Conservation (phyloP, 2,888 invertebrate species). For the Glyphotaelius pellucidus region DNA sequence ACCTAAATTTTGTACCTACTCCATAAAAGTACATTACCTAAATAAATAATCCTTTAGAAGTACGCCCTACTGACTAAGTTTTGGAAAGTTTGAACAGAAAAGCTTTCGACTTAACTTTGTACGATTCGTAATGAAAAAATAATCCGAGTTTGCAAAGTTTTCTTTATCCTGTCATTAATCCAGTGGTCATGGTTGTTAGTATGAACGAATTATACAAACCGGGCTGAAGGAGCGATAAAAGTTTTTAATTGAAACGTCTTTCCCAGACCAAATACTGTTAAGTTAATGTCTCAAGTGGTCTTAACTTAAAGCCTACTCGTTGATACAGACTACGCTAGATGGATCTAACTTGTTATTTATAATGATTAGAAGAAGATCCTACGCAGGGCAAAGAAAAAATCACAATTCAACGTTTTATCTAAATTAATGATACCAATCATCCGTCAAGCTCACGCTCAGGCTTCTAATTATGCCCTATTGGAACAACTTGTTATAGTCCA, state of each 20-base stretch:
- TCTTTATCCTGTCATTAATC: conserved; percentile 36
- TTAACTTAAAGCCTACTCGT: not conserved
- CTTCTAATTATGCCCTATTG: too few species aligned
- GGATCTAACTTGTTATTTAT: not conserved
- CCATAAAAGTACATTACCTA: not conserved
- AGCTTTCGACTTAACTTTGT: not conserved
- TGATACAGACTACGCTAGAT: not conserved
- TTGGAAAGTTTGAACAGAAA: not conserved
- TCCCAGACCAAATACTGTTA: conserved; percentile 48
- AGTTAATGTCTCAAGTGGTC: conserved; percentile 43
- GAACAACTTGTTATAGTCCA: too few species aligned
- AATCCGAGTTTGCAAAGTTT: conserved; percentile 21
- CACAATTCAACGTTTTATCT: too few species aligned
- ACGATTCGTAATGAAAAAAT: conserved; percentile 18
- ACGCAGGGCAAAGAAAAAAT: too few species aligned
- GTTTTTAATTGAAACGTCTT: conserved; percentile 64
- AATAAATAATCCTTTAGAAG: not conserved
- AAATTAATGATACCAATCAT: too few species aligned
- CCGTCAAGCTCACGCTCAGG: too few species aligned
- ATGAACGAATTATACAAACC: conserved; percentile 29
- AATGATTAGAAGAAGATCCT: not conserved
- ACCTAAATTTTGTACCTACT: not conserved
- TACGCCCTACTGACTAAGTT: not conserved
- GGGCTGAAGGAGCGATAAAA: conserved; percentile 51
- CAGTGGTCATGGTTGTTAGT: conserved; percentile 33